These are phyloP conservation scores for Xyrauchen texanus DNA, from an alignment of 2,113 vertebrate species.

Conservation along the genomic window DNA sequence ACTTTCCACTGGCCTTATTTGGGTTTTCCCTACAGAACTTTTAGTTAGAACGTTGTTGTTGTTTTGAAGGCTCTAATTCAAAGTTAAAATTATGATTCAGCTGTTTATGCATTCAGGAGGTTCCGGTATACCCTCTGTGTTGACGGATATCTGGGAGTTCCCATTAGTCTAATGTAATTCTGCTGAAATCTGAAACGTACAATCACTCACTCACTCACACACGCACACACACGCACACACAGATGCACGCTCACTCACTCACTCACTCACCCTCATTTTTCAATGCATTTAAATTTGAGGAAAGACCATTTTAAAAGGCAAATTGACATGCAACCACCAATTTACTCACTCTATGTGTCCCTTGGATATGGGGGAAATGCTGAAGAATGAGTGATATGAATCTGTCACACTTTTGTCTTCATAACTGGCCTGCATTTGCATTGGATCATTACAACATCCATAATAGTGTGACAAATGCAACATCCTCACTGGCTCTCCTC, in stretches of 20 bases:
- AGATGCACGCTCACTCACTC: neutral
- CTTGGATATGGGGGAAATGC: neutral
- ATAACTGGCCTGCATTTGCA: neutral
- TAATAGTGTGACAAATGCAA: neutral
- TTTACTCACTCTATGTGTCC: neutral
- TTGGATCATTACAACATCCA: neutral
- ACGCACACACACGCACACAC: neutral
- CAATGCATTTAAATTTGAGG: neutral
- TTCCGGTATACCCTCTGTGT: slow-evolving; percentile 43
- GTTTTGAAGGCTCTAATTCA: slow-evolving; percentile 9
- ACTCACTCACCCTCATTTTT: neutral
- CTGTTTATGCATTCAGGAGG: slow-evolving; percentile 21
- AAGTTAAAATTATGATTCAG: slow-evolving; percentile 16
- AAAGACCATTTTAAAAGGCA: neutral
- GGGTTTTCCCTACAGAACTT: neutral
- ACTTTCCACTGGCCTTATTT: neutral
- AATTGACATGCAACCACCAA: neutral
- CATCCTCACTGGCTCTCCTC: slow-evolving; percentile 10
- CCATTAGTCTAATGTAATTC: slow-evolving; percentile 53
- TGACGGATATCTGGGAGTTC: slow-evolving; percentile 31
- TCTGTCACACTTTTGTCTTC: neutral
- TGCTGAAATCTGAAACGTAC: slow-evolving; percentile 34
- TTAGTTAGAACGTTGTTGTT: neutral
- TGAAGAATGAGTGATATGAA: neutral
- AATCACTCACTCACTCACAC: slow-evolving; percentile 1